These are phyloP conservation scores for Columba guinea DNA, from an alignment of 2,797 vertebrate species.

Conservation along the genomic window DNA sequence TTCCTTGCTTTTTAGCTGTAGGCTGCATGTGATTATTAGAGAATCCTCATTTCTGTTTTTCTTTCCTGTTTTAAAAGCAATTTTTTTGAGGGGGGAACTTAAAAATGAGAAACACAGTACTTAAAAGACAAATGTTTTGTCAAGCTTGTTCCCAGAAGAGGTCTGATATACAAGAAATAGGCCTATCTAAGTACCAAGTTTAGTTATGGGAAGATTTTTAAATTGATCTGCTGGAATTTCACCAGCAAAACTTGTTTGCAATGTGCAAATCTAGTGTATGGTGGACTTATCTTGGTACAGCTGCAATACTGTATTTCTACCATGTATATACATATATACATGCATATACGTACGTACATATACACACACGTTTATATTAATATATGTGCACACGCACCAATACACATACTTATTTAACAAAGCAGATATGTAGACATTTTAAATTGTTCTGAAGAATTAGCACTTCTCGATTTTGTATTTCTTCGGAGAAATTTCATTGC, in stretches of 20 bases:
- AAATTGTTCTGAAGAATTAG: neutral
- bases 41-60: neutral
- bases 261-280: neutral
- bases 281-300: neutral
- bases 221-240: neutral
- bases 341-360: neutral
- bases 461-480: neutral
- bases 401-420: neutral
- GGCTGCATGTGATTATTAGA: neutral
- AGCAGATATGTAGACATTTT: neutral
- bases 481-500: neutral
- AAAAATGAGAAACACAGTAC: neutral
- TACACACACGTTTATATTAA: fast-evolving
- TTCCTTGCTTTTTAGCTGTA: neutral
- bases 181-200: neutral
- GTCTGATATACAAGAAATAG: neutral
- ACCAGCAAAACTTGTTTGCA: neutral
- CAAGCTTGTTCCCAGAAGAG: neutral
- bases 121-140: neutral
- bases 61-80: neutral
- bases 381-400: neutral
- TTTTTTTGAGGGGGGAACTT: neutral
- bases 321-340: too few species aligned
- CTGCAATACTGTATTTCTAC: neutral
- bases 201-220: neutral